Percentiles rank a stretch among this genome's conserved stretches.
These are phyloP conservation scores for Eudemis profundana DNA, from an alignment of 2,888 invertebrate genomes.

Conservation along the genomic window DNA sequence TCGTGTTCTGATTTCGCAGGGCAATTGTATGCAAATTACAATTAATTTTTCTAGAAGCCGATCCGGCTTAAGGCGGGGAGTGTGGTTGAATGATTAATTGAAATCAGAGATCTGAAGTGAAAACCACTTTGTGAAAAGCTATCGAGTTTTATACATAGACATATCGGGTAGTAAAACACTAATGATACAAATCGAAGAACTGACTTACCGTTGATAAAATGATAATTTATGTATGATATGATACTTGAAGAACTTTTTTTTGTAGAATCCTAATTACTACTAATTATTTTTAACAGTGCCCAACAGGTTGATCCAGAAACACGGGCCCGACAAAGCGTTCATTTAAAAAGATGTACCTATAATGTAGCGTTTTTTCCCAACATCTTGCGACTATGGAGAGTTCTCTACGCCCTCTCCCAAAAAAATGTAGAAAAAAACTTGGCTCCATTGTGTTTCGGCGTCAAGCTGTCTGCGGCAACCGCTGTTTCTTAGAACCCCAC, in stretches of 20 bases:
- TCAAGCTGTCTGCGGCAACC: conserved; percentile 79
- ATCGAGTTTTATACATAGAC: too few species aligned
- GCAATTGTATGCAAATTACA: conserved; percentile 17
- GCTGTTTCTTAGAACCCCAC: conserved; percentile 72
- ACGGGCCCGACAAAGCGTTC: conserved; percentile 58
- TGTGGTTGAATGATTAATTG: neutral
- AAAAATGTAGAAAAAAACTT: conserved; percentile 63
- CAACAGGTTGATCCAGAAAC: conserved; percentile 24
- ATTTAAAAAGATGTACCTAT: conserved; percentile 66
- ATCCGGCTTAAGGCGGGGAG: neutral
- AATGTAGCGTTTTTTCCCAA: conserved; percentile 68
- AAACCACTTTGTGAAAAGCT: too few species aligned
- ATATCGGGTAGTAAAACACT: neutral
- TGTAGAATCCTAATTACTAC: neutral
- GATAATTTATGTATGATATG: neutral
- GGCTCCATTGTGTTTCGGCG: conserved; percentile 77
- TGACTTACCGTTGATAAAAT: neutral
- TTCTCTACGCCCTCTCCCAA: conserved; percentile 66
- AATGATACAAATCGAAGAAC: neutral
- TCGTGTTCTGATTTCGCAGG: conserved; percentile 39
- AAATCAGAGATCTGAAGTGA: neutral
- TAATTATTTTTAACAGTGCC: neutral
- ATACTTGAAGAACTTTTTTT: neutral
- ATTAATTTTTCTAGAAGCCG: neutral
- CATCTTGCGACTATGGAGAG: conserved; percentile 67